Evolutionary conservation across 2,888 invertebrate genomes (phyloP).

Genomic region (Metopia argyrocephala): DNA sequence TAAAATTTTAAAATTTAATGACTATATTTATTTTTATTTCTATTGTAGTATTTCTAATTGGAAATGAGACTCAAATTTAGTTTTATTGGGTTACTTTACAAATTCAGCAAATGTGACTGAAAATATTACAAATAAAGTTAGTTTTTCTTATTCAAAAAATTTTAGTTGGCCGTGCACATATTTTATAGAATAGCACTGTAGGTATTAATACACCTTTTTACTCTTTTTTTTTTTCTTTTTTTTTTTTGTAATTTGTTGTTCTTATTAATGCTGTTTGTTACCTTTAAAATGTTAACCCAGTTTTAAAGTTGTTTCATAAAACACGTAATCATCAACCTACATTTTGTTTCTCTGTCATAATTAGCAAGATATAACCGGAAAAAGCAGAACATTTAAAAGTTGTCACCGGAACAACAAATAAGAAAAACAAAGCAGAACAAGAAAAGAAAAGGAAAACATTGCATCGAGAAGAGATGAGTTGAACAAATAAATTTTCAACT

Average conservation of each 20-base stretch:
- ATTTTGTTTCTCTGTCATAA: background rate
- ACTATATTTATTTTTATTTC: too few relatives aligned
- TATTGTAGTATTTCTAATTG: too few relatives aligned
- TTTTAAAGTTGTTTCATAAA: conserved; percentile 35
- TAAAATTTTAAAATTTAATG: too few relatives aligned
- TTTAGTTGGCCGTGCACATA: too few relatives aligned
- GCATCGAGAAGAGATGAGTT: background rate
- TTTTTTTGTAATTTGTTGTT: background rate
- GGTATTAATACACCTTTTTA: too few relatives aligned
- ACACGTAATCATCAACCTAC: conserved; percentile 49
- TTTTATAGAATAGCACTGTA: too few relatives aligned
- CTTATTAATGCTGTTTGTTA: background rate
- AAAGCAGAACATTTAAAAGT: conserved; percentile 21
- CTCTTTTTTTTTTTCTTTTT: background rate
- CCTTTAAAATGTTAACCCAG: conserved; percentile 49
- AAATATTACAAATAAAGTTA: too few relatives aligned
- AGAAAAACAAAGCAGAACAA: background rate
- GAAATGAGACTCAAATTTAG: too few relatives aligned
- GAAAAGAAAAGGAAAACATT: background rate
- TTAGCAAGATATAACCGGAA: background rate
- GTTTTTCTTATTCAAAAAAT: too few relatives aligned
- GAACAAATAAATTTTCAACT: background rate
- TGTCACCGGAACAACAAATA: conserved; percentile 15
- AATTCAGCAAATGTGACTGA: too few relatives aligned
- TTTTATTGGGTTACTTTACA: too few relatives aligned